phyloP scores from a whole-genome alignment of 37 sponge, comb jelly and placozoan species.

The Corticium candelabrum region DNA sequence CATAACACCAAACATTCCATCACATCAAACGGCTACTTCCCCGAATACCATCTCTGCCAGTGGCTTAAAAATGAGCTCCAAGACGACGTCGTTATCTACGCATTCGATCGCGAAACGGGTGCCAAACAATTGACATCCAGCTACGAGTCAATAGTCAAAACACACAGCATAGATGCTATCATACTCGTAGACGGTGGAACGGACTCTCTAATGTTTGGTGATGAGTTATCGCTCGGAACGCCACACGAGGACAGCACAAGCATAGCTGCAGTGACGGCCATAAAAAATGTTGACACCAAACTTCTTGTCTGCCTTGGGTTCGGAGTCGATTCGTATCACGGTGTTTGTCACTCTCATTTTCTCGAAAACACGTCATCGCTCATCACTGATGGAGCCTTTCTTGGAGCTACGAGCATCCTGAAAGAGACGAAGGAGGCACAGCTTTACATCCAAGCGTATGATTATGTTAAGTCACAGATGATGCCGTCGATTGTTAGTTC shows the following conservation, averaged over 20 bases:
- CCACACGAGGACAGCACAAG: constrained; percentile 56
- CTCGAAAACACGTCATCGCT: constrained; percentile 54
- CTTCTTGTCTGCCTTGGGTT: constrained; percentile 52
- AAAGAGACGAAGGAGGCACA: constrained; percentile 36
- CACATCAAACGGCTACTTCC: too few relatives aligned
- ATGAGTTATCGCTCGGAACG: constrained; percentile 49
- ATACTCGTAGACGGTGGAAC: constrained; percentile 68
- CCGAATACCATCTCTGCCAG: constrained; percentile 40
- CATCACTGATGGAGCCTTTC: constrained; percentile 33
- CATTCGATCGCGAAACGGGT: constrained; percentile 36
- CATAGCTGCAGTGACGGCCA: constrained; percentile 35
- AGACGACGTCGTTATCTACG: constrained; percentile 31
- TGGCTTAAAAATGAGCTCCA: constrained; percentile 31
- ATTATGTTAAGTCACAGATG: constrained; percentile 38
- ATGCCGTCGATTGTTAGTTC: constrained; percentile 58
- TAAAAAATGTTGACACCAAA: constrained; percentile 24
- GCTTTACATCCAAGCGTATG: constrained; percentile 42
- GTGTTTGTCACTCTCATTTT: constrained; percentile 57
- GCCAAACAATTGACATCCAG: constrained; percentile 25
- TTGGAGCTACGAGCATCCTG: constrained; percentile 49
- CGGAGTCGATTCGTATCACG: constrained; percentile 71
- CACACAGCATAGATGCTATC: constrained; percentile 44
- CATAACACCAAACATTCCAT: too few relatives aligned
- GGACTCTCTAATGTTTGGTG: constrained; percentile 58
- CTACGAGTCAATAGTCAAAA: constrained; percentile 32